A percentile compares a stretch with the other conserved stretches of the same genome.
Conservation (phyloP, 2,797 vertebrate genomes). For the Sebastes iracundus region DNA sequence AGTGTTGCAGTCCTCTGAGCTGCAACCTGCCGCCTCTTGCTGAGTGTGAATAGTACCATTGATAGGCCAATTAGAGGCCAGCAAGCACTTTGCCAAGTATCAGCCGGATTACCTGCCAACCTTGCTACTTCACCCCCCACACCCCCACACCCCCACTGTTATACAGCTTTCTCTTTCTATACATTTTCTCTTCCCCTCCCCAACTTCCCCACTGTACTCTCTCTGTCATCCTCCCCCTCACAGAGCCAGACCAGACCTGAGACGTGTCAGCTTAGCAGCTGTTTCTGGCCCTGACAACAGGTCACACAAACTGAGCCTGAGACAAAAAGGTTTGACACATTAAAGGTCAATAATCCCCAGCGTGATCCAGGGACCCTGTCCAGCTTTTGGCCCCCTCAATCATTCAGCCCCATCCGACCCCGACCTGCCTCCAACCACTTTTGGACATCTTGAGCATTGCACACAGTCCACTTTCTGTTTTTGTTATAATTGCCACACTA, state of each 20-base stretch:
- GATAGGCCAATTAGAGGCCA: conserved; percentile 86
- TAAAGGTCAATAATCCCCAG: neutral
- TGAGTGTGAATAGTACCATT: conserved; percentile 82
- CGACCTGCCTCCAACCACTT: neutral
- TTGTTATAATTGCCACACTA: neutral
- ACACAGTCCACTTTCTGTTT: neutral
- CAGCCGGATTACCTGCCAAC: conserved; percentile 87
- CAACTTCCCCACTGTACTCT: neutral
- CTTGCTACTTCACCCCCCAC: conserved; percentile 75
- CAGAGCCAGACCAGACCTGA: neutral
- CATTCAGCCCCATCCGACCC: neutral
- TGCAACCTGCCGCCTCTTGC: conserved; percentile 33
- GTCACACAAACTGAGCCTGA: neutral
- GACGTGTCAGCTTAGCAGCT: neutral
- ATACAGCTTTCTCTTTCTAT: conserved; percentile 63
- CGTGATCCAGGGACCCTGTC: neutral
- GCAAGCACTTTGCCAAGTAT: conserved; percentile 80
- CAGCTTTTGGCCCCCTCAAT: neutral
- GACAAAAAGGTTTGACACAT: neutral
- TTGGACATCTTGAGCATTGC: neutral
- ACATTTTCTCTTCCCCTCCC: neutral
- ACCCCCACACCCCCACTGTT: conserved; percentile 34
- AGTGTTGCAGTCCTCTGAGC: conserved; percentile 1
- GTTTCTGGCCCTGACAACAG: neutral
- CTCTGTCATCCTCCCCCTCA: neutral